These are phyloP conservation scores for Orthosia gracilis DNA, from an alignment of 2,888 invertebrate species.

Conservation along the genomic window DNA sequence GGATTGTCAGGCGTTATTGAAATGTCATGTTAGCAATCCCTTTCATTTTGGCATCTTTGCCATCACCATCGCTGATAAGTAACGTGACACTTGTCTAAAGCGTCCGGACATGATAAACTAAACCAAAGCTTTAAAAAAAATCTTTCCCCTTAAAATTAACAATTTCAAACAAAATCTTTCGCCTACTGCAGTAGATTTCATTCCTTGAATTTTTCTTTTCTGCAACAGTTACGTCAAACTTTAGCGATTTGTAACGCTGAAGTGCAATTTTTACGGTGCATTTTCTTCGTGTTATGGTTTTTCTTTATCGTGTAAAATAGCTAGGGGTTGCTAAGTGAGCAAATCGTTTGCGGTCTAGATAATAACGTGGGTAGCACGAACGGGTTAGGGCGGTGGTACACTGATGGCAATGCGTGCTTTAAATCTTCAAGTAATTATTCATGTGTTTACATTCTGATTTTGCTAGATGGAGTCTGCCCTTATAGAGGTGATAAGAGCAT, in stretches of 20 bases:
- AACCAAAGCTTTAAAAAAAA: too few relatives aligned
- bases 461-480: too few relatives aligned
- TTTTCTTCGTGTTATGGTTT: constrained; percentile 22
- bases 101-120: too few relatives aligned
- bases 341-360: constrained; percentile 59
- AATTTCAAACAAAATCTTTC: not conserved
- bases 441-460: too few relatives aligned
- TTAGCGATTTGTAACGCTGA: constrained; percentile 23
- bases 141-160: not conserved
- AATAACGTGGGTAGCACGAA: constrained; percentile 61
- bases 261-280: constrained; percentile 45
- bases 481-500: too few relatives aligned
- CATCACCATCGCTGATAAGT: too few relatives aligned
- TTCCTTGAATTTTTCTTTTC: constrained; percentile 22
- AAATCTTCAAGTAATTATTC: too few relatives aligned
- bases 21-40: too few relatives aligned
- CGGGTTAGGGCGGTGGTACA: constrained; percentile 5
- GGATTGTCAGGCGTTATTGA: too few relatives aligned
- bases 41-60: too few relatives aligned
- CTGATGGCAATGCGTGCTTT: not conserved
- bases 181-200: constrained; percentile 23
- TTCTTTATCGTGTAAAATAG: constrained; percentile 60
- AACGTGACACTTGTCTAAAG: too few relatives aligned
- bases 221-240: constrained; percentile 49
- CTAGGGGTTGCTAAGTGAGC: constrained; percentile 48